phyloP scores from a whole-genome alignment of 1,140 invertebrate species.

The Adelges cooleyi region DNA sequence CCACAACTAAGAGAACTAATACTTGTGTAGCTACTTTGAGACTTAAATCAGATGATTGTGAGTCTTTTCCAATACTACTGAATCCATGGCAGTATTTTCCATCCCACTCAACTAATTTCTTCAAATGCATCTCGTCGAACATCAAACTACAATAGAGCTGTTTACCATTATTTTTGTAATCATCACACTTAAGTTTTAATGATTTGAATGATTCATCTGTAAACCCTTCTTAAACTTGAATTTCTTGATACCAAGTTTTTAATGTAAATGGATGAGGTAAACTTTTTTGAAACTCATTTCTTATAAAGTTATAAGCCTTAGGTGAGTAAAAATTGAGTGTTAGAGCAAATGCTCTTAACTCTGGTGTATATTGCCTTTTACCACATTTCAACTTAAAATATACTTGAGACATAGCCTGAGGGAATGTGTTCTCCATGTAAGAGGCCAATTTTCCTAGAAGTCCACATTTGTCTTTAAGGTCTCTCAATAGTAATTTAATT shows the following conservation, averaged over 20 bases:
- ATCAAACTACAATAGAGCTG: constrained; percentile 20
- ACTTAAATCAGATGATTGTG: neutral
- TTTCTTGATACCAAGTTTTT: neutral
- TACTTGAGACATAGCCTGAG: no score
- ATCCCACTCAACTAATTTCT: constrained; percentile 32
- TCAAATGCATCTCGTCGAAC: constrained; percentile 34
- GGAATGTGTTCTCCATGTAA: no score
- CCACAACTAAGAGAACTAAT: constrained; percentile 7
- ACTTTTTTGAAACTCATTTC: neutral
- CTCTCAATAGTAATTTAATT: no score
- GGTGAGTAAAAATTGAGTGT: neutral
- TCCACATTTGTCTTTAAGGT: no score
- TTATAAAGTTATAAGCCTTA: neutral
- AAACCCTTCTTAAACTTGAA: neutral
- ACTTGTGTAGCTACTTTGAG: constrained; percentile 1
- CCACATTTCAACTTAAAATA: no score
- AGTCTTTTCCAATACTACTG: constrained; percentile 28
- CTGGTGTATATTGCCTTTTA: no score
- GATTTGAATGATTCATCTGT: constrained; percentile 16
- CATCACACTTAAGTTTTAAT: constrained; percentile 14
- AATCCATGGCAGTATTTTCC: constrained; percentile 30
- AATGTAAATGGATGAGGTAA: constrained; percentile 6
- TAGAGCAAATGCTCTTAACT: neutral
- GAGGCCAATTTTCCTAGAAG: no score
- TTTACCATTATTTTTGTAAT: neutral